Conservation (phyloP, 2,888 invertebrate genomes). For the Tipula helvola region DNA sequence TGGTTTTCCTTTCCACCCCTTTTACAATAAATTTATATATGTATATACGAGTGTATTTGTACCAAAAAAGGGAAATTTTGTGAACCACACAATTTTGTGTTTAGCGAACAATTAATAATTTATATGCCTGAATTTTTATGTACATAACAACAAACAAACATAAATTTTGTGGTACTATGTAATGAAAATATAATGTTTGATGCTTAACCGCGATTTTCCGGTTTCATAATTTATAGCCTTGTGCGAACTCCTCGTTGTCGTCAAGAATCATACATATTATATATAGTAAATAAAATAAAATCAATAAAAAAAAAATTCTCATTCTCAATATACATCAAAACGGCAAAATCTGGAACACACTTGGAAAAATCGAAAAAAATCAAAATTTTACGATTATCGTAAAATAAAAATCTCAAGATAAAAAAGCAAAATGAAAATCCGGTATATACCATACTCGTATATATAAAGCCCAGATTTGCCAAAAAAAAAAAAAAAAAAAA, state of each 20-base stretch:
- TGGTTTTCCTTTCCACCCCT: background rate
- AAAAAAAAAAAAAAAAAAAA: background rate
- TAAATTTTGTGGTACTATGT: background rate
- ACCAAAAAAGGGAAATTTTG: background rate
- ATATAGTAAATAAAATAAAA: background rate
- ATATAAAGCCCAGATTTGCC: background rate
- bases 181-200: background rate
- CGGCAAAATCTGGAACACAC: background rate
- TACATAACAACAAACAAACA: background rate
- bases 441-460: background rate
- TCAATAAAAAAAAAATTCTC: background rate
- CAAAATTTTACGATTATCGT: constrained; percentile 8
- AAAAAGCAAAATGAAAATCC: background rate
- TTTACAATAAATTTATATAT: background rate
- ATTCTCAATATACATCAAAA: background rate
- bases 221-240: background rate
- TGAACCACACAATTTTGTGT: background rate
- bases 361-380: background rate
- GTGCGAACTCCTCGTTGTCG: background rate
- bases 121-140: background rate
- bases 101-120: background rate
- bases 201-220: constrained; percentile 4
- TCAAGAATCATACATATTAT: background rate
- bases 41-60: background rate
- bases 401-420: background rate